Conservation (phyloP, 2,888 invertebrate genomes). For the Steinernema hermaphroditum region DNA sequence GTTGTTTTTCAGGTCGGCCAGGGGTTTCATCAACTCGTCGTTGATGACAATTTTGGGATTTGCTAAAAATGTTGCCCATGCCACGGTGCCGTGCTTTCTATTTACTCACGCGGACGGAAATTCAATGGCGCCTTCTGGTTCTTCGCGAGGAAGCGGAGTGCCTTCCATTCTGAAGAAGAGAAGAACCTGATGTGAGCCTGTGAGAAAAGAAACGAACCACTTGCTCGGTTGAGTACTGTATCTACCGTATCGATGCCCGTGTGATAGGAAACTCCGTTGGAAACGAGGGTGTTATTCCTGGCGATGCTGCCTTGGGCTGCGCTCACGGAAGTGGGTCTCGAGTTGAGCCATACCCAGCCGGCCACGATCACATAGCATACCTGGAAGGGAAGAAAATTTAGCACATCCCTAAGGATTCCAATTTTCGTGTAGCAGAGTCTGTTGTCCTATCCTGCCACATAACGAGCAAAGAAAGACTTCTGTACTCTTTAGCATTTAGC, state of each 20-base stretch:
- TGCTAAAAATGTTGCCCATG: constrained; percentile 10
- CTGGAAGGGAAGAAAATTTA: constrained; percentile 40
- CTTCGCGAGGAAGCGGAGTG: constrained; percentile 5
- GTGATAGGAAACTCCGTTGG: constrained; percentile 47
- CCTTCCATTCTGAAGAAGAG: constrained; percentile 19
- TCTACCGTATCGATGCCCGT: constrained; percentile 57
- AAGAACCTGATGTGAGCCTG: not conserved
- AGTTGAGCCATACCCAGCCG: constrained; percentile 64
- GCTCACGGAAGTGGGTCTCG: constrained; percentile 44
- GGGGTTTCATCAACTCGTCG: constrained; percentile 40
- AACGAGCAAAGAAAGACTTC: no score
- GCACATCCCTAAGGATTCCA: no score
- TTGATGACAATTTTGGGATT: constrained; percentile 49
- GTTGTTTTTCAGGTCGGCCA: constrained; percentile 35
- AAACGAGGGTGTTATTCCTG: constrained; percentile 8
- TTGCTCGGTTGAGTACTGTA: constrained; percentile 47
- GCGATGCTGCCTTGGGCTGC: constrained; percentile 18
- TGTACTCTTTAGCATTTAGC: no score
- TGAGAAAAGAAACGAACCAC: not conserved
- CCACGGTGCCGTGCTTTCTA: not conserved
- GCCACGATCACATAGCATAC: constrained; percentile 60
- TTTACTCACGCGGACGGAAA: constrained; percentile 21
- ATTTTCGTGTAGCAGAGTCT: no score
- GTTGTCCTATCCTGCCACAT: no score
- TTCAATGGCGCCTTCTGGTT: constrained; percentile 19